Evolutionary conservation across 1,140 invertebrate species (phyloP).

Genomic region (Chironomus striatipennis): DNA sequence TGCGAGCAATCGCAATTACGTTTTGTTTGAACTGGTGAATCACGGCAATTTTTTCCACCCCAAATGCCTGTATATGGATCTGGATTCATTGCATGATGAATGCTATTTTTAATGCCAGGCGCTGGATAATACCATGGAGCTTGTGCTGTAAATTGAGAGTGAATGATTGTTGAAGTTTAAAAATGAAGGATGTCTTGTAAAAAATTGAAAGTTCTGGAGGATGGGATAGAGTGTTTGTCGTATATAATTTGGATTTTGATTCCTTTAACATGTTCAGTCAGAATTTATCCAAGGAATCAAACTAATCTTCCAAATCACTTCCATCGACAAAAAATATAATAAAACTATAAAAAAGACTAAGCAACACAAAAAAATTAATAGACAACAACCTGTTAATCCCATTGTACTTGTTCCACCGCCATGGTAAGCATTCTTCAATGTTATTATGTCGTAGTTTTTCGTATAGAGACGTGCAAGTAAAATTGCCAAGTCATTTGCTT

Average conservation of each 20-base stretch:
- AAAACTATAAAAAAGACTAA: too few relatives aligned
- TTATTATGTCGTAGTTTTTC: slow-evolving; percentile 73
- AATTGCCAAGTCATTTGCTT: slow-evolving; percentile 92
- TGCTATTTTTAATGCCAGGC: slow-evolving; percentile 58
- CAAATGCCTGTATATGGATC: slow-evolving; percentile 83
- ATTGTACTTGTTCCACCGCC: slow-evolving; percentile 77
- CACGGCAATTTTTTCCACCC: slow-evolving; percentile 80
- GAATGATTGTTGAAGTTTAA: not conserved
- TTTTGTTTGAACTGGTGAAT: slow-evolving; percentile 71
- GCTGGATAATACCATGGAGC: slow-evolving; percentile 70
- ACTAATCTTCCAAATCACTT: too few relatives aligned
- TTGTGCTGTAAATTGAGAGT: slow-evolving; percentile 46
- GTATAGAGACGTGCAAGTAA: slow-evolving; percentile 79
- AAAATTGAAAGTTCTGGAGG: not conserved
- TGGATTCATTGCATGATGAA: slow-evolving; percentile 86
- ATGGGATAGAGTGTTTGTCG: not conserved
- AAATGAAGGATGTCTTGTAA: not conserved
- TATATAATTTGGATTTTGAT: too few relatives aligned
- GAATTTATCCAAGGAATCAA: too few relatives aligned
- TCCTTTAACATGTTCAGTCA: too few relatives aligned
- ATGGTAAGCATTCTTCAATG: slow-evolving; percentile 82
- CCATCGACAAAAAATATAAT: too few relatives aligned
- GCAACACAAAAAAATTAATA: too few relatives aligned
- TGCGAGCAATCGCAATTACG: slow-evolving; percentile 56
- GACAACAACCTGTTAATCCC: slow-evolving; percentile 50